Base-by-base conservation (phyloP, 2,113 vertebrate genomes). In the Cephalopterus ornatus region DNA sequence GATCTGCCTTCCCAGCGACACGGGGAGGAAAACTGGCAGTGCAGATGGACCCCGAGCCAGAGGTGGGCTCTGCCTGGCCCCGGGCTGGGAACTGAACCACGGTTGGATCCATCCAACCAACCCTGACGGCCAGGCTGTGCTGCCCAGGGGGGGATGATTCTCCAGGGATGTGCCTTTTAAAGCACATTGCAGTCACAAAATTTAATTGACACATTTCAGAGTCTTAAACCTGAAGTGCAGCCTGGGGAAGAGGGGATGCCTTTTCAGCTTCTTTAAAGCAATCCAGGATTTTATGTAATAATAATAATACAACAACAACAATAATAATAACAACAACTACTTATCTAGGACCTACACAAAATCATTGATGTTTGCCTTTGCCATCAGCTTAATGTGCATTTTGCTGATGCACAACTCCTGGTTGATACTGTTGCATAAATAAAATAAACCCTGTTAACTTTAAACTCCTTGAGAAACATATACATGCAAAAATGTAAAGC, bases 351-450 rank as follows among this genome's bases (percentile, higher is more conserved):
- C 96, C 90, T 79, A 73, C 89, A 95, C 59, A 67, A 62, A 95
- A 95, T 96, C 92, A 89, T 88, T 92, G 85, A 66, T 92, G 87
- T 96, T 96, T 96, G 80, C 86, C 92, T 93, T 95, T 93, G 63
- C 92, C 55, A 73, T 53, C 79, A 49, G 4, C 82, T 78, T 94
- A 58, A 88, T 80, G 93, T 91, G 79, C 87, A 52, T 96, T 96
- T 94, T 95, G 92, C 96, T 93, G 94, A 91, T 89, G 73, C 55
- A 66, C 85, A 86, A 41, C 79, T 95, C 86, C 85, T 88, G 71
- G 18, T 77, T 93, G 90, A 77, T 92, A 63, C 55, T 88, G 71
- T 80, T 89, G 44, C 91, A 75, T 94, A 80, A 89, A 86, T 89
- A 94, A 94, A 88, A 76, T n/a, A 53, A 92, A 81, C 91, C 66